phyloP scores from a whole-genome alignment of 2,888 invertebrate genomes.

The Beris chalybata region DNA sequence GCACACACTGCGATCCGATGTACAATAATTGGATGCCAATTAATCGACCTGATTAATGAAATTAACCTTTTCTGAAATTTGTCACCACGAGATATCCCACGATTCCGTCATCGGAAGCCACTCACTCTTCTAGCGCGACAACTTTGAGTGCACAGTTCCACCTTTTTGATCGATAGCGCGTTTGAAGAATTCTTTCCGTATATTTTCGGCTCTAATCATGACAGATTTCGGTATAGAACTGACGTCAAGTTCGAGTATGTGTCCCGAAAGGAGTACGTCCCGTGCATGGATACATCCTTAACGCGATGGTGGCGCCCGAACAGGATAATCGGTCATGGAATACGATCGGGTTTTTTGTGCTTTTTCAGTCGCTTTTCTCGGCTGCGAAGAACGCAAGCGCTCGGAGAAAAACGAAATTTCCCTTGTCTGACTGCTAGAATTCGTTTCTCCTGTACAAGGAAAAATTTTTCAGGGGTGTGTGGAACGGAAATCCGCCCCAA shows the following conservation, averaged over 20 bases:
- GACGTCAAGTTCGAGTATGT: conserved; percentile 47
- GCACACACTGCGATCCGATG: too few species aligned
- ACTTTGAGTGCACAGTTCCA: too few species aligned
- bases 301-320: conserved; percentile 34
- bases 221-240: conserved; percentile 57
- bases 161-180: too few species aligned
- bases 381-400: not conserved
- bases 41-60: too few species aligned
- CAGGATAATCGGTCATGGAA: conserved; percentile 24
- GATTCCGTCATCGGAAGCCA: too few species aligned
- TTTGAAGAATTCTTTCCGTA: too few species aligned
- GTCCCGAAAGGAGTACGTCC: conserved; percentile 32
- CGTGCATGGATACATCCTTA: conserved; percentile 21
- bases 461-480: too few species aligned
- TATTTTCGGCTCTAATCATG: conserved; percentile 51
- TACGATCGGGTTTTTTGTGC: not conserved
- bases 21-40: too few species aligned
- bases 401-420: not conserved
- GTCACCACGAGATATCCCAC: too few species aligned
- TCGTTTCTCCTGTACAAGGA: not conserved
- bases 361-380: not conserved
- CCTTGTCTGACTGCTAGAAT: conserved; percentile 13
- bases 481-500: too few species aligned
- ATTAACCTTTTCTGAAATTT: too few species aligned
- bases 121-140: too few species aligned